These are phyloP conservation scores for Aricia agestis DNA, from an alignment of 1,140 invertebrate genomes.

Conservation along the genomic window DNA sequence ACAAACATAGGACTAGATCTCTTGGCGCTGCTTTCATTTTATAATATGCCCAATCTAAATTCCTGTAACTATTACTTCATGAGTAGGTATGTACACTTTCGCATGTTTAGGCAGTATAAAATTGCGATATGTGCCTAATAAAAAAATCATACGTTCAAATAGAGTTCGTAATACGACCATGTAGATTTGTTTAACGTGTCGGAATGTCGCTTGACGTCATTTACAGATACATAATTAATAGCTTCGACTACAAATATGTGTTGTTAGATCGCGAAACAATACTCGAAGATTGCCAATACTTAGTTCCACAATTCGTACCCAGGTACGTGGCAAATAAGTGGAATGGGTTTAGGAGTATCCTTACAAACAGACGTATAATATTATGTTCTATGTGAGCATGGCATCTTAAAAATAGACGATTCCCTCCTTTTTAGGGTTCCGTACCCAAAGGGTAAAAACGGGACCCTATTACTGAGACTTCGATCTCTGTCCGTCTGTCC, in stretches of 20 bases:
- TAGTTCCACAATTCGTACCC: background rate
- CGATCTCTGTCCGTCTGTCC: too few species aligned
- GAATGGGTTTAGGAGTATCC: background rate
- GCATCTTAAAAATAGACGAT: too few species aligned
- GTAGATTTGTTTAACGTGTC: constrained; percentile 18
- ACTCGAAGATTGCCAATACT: background rate
- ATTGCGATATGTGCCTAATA: background rate
- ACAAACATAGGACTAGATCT: too few species aligned
- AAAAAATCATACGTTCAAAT: background rate
- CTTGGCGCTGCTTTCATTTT: too few species aligned
- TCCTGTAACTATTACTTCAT: too few species aligned
- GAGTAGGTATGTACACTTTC: too few species aligned
- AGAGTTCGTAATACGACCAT: background rate
- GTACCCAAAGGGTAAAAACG: too few species aligned
- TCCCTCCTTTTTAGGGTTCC: too few species aligned
- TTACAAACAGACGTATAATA: background rate
- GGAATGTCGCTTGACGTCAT: constrained; percentile 23
- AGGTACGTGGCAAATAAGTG: background rate
- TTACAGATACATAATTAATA: constrained; percentile 8
- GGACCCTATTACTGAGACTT: too few species aligned
- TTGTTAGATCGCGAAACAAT: constrained; percentile 1
- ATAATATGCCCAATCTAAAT: too few species aligned
- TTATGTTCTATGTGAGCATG: background rate
- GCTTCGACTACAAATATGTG: constrained; percentile 4
- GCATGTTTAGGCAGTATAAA: background rate